phyloP scores from a whole-genome alignment of 2,888 invertebrate genomes.

The Trachelus stipa region DNA sequence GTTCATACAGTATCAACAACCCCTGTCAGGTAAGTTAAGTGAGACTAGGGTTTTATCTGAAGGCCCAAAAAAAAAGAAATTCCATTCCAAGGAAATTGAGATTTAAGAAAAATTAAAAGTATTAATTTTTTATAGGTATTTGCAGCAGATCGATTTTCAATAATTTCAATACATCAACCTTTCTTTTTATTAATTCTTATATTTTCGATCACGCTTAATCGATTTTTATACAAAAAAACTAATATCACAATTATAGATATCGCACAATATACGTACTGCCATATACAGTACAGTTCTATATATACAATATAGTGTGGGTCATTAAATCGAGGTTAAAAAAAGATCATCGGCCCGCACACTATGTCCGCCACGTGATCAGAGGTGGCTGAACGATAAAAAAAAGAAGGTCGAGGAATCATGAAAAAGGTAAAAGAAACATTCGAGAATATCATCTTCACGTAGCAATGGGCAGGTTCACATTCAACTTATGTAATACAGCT shows the following conservation, averaged over 20 bases:
- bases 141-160: background rate
- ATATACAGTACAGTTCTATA: background rate
- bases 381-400: background rate
- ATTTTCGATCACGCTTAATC: background rate
- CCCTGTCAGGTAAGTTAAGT: background rate
- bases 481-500: constrained; percentile 50
- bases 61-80: background rate
- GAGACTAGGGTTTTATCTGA: background rate
- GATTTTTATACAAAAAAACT: background rate
- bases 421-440: background rate
- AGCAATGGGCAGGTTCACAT: background rate
- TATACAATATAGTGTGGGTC: background rate
- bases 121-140: background rate
- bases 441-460: background rate
- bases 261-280: background rate
- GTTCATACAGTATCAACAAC: background rate
- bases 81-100: background rate
- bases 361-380: background rate
- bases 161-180: background rate
- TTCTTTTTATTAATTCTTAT: background rate
- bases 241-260: background rate
- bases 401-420: background rate
- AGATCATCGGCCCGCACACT: background rate
- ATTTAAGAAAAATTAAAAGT: background rate
- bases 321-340: background rate